phyloP scores from a whole-genome alignment of 2,888 invertebrate genomes.

The Drosophila greeni region DNA sequence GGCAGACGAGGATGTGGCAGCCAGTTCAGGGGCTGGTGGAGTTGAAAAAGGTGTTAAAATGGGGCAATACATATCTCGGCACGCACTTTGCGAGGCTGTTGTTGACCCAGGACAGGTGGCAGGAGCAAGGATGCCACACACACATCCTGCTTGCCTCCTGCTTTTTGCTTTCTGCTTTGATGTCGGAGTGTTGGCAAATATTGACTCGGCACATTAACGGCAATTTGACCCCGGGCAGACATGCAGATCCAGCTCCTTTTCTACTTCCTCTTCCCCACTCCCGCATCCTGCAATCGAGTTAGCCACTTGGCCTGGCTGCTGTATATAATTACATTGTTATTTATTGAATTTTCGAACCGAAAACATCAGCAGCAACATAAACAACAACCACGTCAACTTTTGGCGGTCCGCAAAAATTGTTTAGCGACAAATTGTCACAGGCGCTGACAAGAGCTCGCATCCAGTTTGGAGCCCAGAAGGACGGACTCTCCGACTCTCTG shows the following conservation, averaged over 20 bases:
- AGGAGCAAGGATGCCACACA: conserved; percentile 48
- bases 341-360: conserved; percentile 64
- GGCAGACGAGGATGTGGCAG: conserved; percentile 10
- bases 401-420: conserved; percentile 57
- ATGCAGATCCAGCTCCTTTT: conserved; percentile 23
- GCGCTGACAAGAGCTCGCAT: conserved; percentile 48
- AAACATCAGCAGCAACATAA: conserved; percentile 36
- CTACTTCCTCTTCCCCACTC: conserved; percentile 16
- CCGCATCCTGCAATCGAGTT: conserved; percentile 25
- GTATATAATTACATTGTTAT: conserved; percentile 69
- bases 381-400: conserved; percentile 46
- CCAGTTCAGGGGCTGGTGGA: neutral
- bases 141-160: conserved; percentile 16
- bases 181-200: conserved; percentile 55
- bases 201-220: conserved; percentile 59
- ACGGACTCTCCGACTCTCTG: too few species aligned
- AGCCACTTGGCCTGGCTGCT: conserved; percentile 37
- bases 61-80: conserved; percentile 27
- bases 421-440: conserved; percentile 71
- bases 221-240: conserved; percentile 40
- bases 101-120: conserved; percentile 58
- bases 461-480: conserved; percentile 31
- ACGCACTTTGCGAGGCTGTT: conserved; percentile 40
- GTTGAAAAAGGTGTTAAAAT: conserved; percentile 29
- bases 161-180: conserved; percentile 51